Conservation (phyloP, 2,888 invertebrate species). For the Fabriciana adippe region DNA sequence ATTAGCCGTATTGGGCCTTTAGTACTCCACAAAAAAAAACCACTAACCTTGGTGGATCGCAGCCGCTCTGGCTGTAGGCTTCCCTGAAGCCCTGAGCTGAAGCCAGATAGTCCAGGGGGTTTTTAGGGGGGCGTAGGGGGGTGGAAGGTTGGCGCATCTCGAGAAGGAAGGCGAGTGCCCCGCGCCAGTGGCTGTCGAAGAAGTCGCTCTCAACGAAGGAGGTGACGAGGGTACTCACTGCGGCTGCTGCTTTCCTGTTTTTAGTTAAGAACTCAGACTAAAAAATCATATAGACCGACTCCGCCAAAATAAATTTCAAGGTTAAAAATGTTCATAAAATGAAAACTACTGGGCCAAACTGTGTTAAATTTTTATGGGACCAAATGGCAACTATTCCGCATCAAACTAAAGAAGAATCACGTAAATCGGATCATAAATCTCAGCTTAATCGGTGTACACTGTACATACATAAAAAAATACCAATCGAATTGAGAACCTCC, state of each 20-base stretch:
- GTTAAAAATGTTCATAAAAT: too few species aligned
- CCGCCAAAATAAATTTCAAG: too few species aligned
- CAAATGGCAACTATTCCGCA: too few species aligned
- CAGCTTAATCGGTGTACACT: too few species aligned
- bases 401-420: too few species aligned
- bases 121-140: conserved; percentile 81
- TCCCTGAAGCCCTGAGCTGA: conserved; percentile 84
- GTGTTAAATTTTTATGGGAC: too few species aligned
- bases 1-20: too few species aligned
- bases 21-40: not conserved
- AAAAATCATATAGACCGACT: not conserved
- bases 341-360: too few species aligned
- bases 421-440: too few species aligned
- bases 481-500: too few species aligned
- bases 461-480: too few species aligned
- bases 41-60: conserved; percentile 83
- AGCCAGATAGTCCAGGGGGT: conserved; percentile 86
- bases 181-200: conserved; percentile 68
- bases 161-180: conserved; percentile 83
- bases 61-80: conserved; percentile 86
- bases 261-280: not conserved
- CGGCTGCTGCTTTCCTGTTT: conserved; percentile 64
- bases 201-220: conserved; percentile 49
- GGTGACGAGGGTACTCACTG: conserved; percentile 51
- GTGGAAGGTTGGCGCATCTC: conserved; percentile 81